Conservation (phyloP, 2,797 vertebrate genomes). For the Pampus argenteus region DNA sequence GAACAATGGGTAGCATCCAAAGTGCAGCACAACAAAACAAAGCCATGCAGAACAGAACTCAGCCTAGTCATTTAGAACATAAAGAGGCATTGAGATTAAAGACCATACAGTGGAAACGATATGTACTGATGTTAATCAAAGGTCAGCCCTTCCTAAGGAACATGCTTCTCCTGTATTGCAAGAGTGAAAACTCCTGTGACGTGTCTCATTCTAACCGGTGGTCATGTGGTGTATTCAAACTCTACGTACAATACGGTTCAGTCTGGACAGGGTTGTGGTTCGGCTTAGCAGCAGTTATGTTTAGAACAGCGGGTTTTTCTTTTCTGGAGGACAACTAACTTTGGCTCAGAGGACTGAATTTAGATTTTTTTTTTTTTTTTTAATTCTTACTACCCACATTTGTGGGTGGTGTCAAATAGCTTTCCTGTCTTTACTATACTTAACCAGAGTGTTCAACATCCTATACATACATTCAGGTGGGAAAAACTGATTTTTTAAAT, state of each 20-base stretch:
- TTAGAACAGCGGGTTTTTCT: slow-evolving; percentile 19
- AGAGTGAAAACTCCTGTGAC: slow-evolving; percentile 15
- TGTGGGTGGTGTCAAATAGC: slow-evolving; percentile 2
- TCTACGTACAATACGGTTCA: background rate
- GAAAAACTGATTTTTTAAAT: background rate
- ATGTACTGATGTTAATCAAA: slow-evolving; percentile 19
- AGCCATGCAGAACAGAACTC: slow-evolving; percentile 31
- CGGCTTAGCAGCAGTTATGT: slow-evolving; percentile 8
- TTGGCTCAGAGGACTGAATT: slow-evolving; percentile 23
- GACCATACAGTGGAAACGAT: slow-evolving; percentile 4
- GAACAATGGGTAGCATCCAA: slow-evolving; percentile 26
- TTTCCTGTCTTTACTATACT: slow-evolving; percentile 31
- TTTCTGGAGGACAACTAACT: slow-evolving; percentile 30
- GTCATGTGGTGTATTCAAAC: background rate
- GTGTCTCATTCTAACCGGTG: slow-evolving; percentile 5
- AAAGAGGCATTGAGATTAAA: background rate
- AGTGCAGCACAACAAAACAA: slow-evolving; percentile 3
- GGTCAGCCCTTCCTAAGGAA: background rate
- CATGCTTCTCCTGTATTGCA: slow-evolving; percentile 3
- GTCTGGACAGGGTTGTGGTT: slow-evolving; percentile 16
- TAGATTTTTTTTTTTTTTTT: slow-evolving; percentile 9
- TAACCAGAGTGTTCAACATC: background rate
- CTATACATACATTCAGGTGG: slow-evolving; percentile 19
- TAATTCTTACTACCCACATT: slow-evolving; percentile 6
- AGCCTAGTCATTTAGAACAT: background rate